Evolutionary conservation across 1,140 invertebrate species (phyloP).

Genomic region (Drosophila aff.): DNA sequence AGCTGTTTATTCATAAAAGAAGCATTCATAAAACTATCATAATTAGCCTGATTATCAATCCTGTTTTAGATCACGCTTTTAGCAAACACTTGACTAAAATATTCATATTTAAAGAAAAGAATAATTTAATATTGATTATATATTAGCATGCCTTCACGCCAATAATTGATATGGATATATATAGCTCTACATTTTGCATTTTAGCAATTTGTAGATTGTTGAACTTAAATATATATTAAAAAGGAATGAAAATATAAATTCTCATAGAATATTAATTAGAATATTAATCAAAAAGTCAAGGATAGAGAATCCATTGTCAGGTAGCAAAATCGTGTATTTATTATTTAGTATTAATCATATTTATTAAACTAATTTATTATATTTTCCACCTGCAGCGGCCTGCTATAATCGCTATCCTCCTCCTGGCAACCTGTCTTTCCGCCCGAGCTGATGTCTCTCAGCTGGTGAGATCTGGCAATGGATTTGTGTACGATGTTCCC

Average conservation of each 20-base stretch:
- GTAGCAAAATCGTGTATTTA: background rate
- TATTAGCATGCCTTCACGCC: background rate
- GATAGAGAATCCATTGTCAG: background rate
- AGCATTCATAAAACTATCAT: background rate
- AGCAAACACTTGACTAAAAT: background rate
- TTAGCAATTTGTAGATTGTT: background rate
- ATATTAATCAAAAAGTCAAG: background rate
- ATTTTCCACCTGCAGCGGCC: slow-evolving; percentile 34
- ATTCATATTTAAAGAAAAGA: slow-evolving; percentile 5
- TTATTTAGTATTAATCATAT: background rate
- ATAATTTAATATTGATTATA: background rate
- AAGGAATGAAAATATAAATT: background rate
- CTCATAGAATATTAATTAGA: background rate
- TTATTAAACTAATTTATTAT: background rate
- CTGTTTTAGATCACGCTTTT: background rate
- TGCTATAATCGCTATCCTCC: slow-evolving; percentile 12
- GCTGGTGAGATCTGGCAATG: slow-evolving; percentile 74
- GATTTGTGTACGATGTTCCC: slow-evolving; percentile 74
- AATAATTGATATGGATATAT: background rate
- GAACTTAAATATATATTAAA: background rate
- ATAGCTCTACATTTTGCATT: background rate
- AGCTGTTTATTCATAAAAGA: background rate
- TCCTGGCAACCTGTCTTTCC: slow-evolving; percentile 36
- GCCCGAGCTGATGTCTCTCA: slow-evolving; percentile 68
- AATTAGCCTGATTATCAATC: background rate